phyloP scores from a whole-genome alignment of 2,888 invertebrate genomes.

The Leptura quadrifasciata region DNA sequence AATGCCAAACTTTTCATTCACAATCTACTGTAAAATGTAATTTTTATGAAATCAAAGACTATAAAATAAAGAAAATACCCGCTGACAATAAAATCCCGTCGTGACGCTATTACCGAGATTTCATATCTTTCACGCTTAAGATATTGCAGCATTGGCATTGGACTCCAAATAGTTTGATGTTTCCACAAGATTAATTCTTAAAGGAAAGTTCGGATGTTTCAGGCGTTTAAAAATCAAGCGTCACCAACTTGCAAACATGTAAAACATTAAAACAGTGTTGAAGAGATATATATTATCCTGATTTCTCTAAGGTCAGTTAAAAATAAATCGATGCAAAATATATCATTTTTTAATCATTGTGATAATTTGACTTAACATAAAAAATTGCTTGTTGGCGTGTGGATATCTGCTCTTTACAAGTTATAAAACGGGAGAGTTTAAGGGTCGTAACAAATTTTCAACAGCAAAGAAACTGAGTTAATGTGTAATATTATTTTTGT shows the following conservation, averaged over 20 bases:
- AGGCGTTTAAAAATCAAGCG: background rate
- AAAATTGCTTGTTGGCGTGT: too few species aligned
- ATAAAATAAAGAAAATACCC: background rate
- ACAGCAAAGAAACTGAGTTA: too few species aligned
- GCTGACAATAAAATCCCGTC: background rate
- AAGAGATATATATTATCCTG: too few species aligned
- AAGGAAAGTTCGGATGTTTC: background rate
- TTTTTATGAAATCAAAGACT: background rate
- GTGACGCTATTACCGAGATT: background rate
- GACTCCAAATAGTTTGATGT: background rate
- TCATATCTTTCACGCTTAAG: background rate
- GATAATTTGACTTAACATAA: too few species aligned
- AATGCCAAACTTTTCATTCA: background rate
- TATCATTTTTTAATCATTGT: too few species aligned
- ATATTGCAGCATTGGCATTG: background rate
- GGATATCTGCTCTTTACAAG: too few species aligned
- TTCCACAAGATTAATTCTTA: slow-evolving; percentile 2
- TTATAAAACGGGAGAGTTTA: too few species aligned
- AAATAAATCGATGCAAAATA: too few species aligned
- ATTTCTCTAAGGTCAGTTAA: too few species aligned
- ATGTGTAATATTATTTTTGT: too few species aligned
- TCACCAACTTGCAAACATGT: background rate
- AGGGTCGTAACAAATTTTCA: too few species aligned
- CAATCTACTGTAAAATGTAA: background rate
- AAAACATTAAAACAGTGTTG: too few species aligned